Base-by-base conservation (phyloP, 1,140 invertebrate genomes). In the Copidosoma floridanum region DNA sequence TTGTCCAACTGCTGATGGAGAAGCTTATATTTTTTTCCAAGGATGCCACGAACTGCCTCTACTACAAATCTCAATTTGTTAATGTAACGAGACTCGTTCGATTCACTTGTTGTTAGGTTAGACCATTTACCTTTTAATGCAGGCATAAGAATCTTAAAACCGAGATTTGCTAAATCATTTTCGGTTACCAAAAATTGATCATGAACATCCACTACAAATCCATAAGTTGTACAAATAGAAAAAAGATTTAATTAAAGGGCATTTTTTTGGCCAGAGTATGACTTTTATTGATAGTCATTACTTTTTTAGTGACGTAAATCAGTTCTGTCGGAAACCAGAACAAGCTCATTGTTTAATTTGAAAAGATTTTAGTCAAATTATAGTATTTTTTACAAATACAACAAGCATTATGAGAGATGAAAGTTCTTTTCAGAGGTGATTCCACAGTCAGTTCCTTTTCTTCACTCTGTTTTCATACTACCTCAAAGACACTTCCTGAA, bases 21-120 rank as follows among this genome's bases (percentile, higher is more conserved):
- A n/a, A n/a, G n/a, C n/a, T n/a, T n/a, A n/a, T n/a, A n/a, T n/a
- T 70, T 74, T 59, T 71, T 58, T 46, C 59, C 61, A 26, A 73
- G 21, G 8, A 64, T 55, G 3, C 73, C 72, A 63, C 77, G 74
- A 16, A 72, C 68, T 7, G 71, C 63, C 67, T 79, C 72, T 8
- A 79, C 70, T 14, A 63, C 64, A 71, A 71, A 77, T 26, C 71
- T 60, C 40, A 75, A 53, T 69, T 74, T 75, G 2, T 70, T 78
- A 1, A 78, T 71, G 20, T 63, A 57, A n/a, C 71, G 64, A 7
- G 73, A 77, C 35, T 67, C 35, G 58, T 76, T 75, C 10, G 71
- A 69, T 63, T 76, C 68, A 40, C 57, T 53, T 24, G 63, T n/a
- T n/a, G n/a, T n/a, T n/a, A n/a, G n/a, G n/a, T n/a, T n/a, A n/a